Percentiles rank a stretch among this genome's conserved stretches.
Evolutionary conservation across 2,888 invertebrate species (phyloP).

Genomic region (Drosophila neoperkinsi): DNA sequence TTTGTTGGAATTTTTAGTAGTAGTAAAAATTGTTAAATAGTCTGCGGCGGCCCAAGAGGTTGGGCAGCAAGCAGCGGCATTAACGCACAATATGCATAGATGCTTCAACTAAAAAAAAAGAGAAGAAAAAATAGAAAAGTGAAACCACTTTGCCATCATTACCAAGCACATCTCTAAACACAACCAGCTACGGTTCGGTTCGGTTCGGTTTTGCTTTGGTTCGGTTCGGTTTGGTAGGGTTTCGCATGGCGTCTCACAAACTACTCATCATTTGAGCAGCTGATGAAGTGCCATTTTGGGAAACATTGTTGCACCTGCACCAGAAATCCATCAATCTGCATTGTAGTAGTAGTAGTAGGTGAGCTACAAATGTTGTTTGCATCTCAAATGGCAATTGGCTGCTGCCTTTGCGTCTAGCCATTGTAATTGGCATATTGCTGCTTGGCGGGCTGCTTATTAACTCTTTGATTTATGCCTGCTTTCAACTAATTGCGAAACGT

Average conservation of each 20-base stretch:
- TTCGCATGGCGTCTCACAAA: slow-evolving; percentile 33
- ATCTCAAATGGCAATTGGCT: slow-evolving; percentile 8
- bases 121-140: slow-evolving; percentile 46
- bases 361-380: slow-evolving; percentile 42
- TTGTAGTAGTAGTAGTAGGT: slow-evolving; percentile 34
- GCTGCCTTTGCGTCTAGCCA: slow-evolving; percentile 23
- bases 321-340: slow-evolving; percentile 63
- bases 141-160: slow-evolving; percentile 70
- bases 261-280: slow-evolving; percentile 56
- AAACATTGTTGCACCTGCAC: slow-evolving; percentile 70
- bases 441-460: slow-evolving; percentile 57
- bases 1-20: slow-evolving; percentile 68
- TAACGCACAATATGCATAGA: slow-evolving; percentile 49
- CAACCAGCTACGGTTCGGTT: slow-evolving; percentile 14
- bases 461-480: slow-evolving; percentile 67
- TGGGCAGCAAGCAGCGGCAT: slow-evolving; percentile 32
- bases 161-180: slow-evolving; percentile 27
- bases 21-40: slow-evolving; percentile 79
- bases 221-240: not conserved
- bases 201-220: not conserved
- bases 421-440: slow-evolving; percentile 47
- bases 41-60: slow-evolving; percentile 71
- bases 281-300: slow-evolving; percentile 55
- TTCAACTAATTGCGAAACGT: slow-evolving; percentile 62
- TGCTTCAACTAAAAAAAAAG: slow-evolving; percentile 15